Conservation (phyloP, 2,888 invertebrate species). For the Sinohyriopsis cumingii region DNA sequence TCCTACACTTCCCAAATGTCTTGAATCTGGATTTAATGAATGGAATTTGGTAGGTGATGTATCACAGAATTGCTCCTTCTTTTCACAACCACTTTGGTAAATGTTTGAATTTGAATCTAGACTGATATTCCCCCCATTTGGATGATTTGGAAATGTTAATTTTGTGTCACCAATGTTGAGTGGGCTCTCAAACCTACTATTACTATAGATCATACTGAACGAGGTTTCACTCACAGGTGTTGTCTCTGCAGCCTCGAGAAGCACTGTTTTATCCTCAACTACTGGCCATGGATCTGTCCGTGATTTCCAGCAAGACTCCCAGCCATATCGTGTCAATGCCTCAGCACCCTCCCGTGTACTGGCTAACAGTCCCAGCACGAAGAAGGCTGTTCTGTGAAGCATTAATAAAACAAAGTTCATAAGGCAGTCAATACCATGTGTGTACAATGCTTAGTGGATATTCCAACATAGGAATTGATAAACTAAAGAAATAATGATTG, state of each 20-base stretch:
- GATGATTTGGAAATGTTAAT: too few relatives aligned
- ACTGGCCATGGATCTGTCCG: slow-evolving; percentile 76
- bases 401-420: slow-evolving; percentile 3
- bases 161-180: too few relatives aligned
- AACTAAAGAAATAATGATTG: background rate
- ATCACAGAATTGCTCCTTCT: slow-evolving; percentile 1
- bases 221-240: slow-evolving; percentile 27
- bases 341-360: slow-evolving; percentile 89
- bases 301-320: slow-evolving; percentile 81
- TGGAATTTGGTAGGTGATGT: slow-evolving; percentile 16
- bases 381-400: slow-evolving; percentile 83
- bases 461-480: too few relatives aligned
- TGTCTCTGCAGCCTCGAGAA: slow-evolving; percentile 40
- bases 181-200: too few relatives aligned
- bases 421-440: too few relatives aligned
- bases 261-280: slow-evolving; percentile 46
- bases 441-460: too few relatives aligned
- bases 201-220: slow-evolving; percentile 1
- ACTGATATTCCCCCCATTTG: too few relatives aligned
- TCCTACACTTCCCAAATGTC: slow-evolving; percentile 14
- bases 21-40: slow-evolving; percentile 20
- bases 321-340: slow-evolving; percentile 81
- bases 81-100: too few relatives aligned
- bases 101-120: too few relatives aligned
- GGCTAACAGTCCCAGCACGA: slow-evolving; percentile 88